Percentiles rank a stretch among this genome's conserved stretches.
Evolutionary conservation across 2,888 invertebrate genomes (phyloP).

Genomic region (Leptinotarsa rubiginosa): DNA sequence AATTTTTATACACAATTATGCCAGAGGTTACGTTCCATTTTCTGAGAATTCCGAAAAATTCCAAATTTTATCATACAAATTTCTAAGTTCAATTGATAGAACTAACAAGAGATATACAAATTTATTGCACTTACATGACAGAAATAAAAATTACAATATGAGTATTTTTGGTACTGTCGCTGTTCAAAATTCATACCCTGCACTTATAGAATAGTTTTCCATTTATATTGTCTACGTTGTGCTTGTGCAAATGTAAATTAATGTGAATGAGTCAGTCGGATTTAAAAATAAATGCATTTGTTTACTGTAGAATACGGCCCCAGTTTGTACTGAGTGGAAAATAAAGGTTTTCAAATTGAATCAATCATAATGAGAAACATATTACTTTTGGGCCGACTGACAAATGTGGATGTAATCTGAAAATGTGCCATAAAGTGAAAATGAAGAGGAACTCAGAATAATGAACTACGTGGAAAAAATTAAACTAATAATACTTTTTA

Average conservation of each 20-base stretch:
- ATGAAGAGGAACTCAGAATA: constrained; percentile 51
- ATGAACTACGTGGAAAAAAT: constrained; percentile 48
- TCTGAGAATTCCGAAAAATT: constrained; percentile 48
- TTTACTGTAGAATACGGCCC: not conserved
- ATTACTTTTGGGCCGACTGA: constrained; percentile 26
- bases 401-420: constrained; percentile 22
- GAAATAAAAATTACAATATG: constrained; percentile 34
- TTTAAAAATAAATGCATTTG: not conserved
- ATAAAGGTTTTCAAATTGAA: not conserved
- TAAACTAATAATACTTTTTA: constrained; percentile 67
- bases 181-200: constrained; percentile 56
- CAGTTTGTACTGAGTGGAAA: not conserved
- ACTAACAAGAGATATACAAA: constrained; percentile 40
- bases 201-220: constrained; percentile 43
- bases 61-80: constrained; percentile 40
- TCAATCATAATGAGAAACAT: not conserved
- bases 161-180: constrained; percentile 49
- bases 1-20: constrained; percentile 65
- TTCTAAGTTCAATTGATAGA: constrained; percentile 41
- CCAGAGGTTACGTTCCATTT: constrained; percentile 67
- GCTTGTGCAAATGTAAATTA: constrained; percentile 32
- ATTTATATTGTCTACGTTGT: constrained; percentile 51
- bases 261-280: not conserved
- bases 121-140: constrained; percentile 47
- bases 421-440: constrained; percentile 34